Base-by-base conservation (phyloP, 2,888 invertebrate species). In the Cotesia congregata region DNA sequence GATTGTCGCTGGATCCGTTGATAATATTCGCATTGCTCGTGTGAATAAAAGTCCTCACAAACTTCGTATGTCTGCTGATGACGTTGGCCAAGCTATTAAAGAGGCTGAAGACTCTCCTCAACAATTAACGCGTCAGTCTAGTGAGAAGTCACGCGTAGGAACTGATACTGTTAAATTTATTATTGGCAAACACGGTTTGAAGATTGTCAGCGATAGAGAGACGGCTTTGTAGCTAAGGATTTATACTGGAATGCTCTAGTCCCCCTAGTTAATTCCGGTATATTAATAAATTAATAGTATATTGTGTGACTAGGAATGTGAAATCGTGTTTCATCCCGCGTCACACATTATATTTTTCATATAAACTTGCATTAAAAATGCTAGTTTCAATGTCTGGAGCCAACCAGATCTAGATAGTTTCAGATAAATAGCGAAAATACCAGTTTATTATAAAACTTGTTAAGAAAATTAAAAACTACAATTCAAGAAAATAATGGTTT, bases 171-270 rank as follows among this genome's bases (percentile, higher is more conserved):
- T 95, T 6, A 92, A 94, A 85, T 92, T 95, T 90, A 94, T 95
- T 84, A 91, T 95, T 82, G 94, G 94, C 1, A 94, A 94, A 87
- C 94, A 95, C 85, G 95, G 95, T 1, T 94, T 95, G 82, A 93
- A 94, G 88, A 94, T 95, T 72, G 94, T 95, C 67, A 95, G 95
- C 83, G 95, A 95, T 85, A 94, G 94, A 15, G 95, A 95, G 86
- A 95, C 94, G 79, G 93, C 88, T 72, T 85, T 89, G 81, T 89
- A 89, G 87, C 86, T 81, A 78, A 80, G 82, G 79, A 77, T 82
- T 74, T 82, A 82, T 75, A 80, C 82, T 79, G 82, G 80, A 80
- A 81, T 82, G 82, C 79, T 82, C 70, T 82, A 82, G 78, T 75
- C 73, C 73, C 73, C 65, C 72, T 67, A 74, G 68, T 70, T 62